These are phyloP conservation scores for Tachypleus tridentatus DNA, from an alignment of 1,140 invertebrate genomes.

Conservation along the genomic window DNA sequence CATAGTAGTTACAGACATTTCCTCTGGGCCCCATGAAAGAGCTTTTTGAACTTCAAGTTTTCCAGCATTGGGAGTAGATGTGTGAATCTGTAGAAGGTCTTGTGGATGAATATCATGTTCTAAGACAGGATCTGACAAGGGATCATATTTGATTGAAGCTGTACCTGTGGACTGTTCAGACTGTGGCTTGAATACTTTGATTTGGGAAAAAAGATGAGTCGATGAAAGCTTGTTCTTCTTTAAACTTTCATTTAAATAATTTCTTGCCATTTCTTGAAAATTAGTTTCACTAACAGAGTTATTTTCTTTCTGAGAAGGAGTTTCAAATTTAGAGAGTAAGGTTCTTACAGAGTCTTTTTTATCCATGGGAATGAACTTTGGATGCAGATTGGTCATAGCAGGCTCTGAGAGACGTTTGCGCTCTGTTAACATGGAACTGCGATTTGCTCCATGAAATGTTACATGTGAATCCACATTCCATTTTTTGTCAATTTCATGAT, in stretches of 20 bases:
- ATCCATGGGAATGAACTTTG: background rate
- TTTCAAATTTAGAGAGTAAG: background rate
- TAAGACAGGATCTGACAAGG: background rate
- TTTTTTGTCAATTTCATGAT: background rate
- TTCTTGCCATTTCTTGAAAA: no score
- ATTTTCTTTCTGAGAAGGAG: background rate
- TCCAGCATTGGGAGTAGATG: no score
- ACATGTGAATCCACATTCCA: background rate
- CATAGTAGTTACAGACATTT: no score
- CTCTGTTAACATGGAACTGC: background rate
- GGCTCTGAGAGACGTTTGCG: background rate
- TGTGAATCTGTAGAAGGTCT: no score
- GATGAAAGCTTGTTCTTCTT: background rate
- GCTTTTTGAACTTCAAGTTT: no score
- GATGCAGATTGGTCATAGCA: background rate
- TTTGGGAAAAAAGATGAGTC: background rate
- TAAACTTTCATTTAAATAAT: background rate
- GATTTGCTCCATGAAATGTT: background rate
- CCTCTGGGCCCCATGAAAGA: no score
- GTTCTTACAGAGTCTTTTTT: background rate
- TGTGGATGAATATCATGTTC: background rate
- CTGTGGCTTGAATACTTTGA: conserved; percentile 1
- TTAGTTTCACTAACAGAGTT: background rate
- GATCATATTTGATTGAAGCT: background rate
- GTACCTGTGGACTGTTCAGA: background rate